Conservation (phyloP, 2,888 invertebrate species). For the Furcula furcula region DNA sequence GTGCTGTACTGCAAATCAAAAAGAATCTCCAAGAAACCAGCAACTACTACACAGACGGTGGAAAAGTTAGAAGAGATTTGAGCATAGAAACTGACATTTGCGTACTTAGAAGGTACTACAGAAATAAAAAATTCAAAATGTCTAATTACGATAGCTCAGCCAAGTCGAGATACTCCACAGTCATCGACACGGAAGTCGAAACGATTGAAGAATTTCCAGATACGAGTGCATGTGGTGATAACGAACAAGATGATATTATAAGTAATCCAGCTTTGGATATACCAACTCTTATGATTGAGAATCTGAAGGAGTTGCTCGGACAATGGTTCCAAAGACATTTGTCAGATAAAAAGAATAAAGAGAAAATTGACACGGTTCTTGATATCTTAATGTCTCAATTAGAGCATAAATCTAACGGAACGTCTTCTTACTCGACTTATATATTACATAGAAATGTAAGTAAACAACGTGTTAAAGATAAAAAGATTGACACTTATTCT, state of each 20-base stretch:
- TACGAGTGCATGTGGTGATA: slow-evolving; percentile 53
- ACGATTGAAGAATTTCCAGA: slow-evolving; percentile 43
- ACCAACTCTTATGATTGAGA: slow-evolving; percentile 50
- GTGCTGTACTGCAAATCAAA: slow-evolving; percentile 39
- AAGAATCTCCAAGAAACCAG: slow-evolving; percentile 38
- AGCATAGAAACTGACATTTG: slow-evolving; percentile 67
- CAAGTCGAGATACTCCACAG: slow-evolving; percentile 45
- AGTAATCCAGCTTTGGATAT: slow-evolving; percentile 38
- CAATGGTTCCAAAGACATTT: slow-evolving; percentile 56
- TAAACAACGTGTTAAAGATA: slow-evolving; percentile 35
- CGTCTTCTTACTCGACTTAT: slow-evolving; percentile 50
- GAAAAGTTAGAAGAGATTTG: slow-evolving; percentile 54
- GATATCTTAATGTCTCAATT: slow-evolving; percentile 48
- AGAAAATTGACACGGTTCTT: slow-evolving; percentile 49
- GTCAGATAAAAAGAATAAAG: slow-evolving; percentile 43
- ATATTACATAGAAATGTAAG: slow-evolving; percentile 37
- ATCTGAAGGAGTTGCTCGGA: slow-evolving; percentile 51
- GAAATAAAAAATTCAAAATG: slow-evolving; percentile 41
- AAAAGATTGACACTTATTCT: slow-evolving; percentile 31
- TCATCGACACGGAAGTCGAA: slow-evolving; percentile 39
- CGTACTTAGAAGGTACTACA: slow-evolving; percentile 51
- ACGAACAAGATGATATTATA: slow-evolving; percentile 22
- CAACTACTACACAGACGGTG: slow-evolving; percentile 34
- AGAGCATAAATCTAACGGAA: slow-evolving; percentile 26
- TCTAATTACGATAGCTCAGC: slow-evolving; percentile 30